Percentiles rank a stretch among this genome's conserved stretches.
These are phyloP conservation scores for Parnassius apollo DNA, from an alignment of 2,888 invertebrate species.

Conservation along the genomic window DNA sequence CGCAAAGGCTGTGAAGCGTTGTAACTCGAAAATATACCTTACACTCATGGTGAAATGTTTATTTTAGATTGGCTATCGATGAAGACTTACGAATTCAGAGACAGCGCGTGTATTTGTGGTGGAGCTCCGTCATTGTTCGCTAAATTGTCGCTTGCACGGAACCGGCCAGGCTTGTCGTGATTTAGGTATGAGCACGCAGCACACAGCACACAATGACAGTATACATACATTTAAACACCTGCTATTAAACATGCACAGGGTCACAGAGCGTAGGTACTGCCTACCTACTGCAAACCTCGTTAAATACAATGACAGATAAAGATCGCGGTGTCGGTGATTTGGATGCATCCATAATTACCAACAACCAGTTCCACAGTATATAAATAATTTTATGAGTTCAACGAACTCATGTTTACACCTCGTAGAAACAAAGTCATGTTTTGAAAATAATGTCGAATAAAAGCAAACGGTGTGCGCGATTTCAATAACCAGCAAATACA, in stretches of 20 bases:
- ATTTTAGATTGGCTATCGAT: constrained; percentile 36
- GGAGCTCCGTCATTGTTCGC: constrained; percentile 79
- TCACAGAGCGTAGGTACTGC: constrained; percentile 61
- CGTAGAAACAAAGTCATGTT: neutral
- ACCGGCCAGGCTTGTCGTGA: constrained; percentile 77
- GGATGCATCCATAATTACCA: constrained; percentile 65
- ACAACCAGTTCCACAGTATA: constrained; percentile 51
- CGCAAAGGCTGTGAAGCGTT: constrained; percentile 44
- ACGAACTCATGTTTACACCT: constrained; percentile 42
- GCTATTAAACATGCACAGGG: constrained; percentile 76
- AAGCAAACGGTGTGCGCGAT: too few relatives aligned
- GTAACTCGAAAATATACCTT: constrained; percentile 44
- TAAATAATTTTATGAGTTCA: constrained; percentile 55
- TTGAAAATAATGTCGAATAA: neutral
- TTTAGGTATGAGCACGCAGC: constrained; percentile 68
- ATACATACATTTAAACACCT: constrained; percentile 78
- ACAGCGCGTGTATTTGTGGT: constrained; percentile 73
- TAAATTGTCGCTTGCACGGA: constrained; percentile 80
- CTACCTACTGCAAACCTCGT: constrained; percentile 54
- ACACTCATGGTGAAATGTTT: constrained; percentile 36
- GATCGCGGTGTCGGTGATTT: constrained; percentile 63
- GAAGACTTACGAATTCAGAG: constrained; percentile 68
- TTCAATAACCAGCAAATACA: neutral
- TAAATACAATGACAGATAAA: constrained; percentile 75
- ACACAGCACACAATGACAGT: constrained; percentile 69